A percentile compares a stretch with the other conserved stretches of the same genome.
Conservation (phyloP, 2,113 vertebrate species). For the Hyaena hyaena region DNA sequence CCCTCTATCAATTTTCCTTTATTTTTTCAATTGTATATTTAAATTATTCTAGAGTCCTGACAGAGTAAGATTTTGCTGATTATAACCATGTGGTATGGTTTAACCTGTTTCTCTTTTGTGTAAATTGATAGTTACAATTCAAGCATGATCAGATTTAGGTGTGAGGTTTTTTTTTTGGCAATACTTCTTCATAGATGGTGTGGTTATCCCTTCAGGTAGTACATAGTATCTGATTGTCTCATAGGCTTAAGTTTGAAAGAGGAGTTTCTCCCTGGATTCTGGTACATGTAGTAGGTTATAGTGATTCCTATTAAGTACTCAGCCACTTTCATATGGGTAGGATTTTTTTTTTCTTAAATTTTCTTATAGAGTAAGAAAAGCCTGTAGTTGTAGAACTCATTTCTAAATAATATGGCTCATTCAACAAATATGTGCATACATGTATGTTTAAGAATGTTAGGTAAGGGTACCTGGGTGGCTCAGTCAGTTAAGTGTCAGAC, state of each 20-base stretch:
- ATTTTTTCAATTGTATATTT: conserved; percentile 32
- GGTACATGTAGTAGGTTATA: not conserved
- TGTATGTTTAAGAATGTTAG: not conserved
- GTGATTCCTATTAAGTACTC: not conserved
- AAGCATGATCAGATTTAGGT: conserved; percentile 39
- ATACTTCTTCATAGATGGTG: not conserved
- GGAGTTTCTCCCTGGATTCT: conserved; percentile 10
- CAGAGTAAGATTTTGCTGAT: not conserved
- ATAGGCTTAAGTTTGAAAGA: conserved; percentile 1
- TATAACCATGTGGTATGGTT: not conserved
- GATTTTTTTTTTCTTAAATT: not conserved
- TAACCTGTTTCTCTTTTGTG: conserved; percentile 1
- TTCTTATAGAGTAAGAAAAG: not conserved
- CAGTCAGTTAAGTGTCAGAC: no score
- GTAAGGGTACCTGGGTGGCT: not conserved
- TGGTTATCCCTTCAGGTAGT: not conserved
- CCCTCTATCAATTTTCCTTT: not conserved
- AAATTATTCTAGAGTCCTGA: conserved; percentile 28
- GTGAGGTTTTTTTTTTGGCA: not conserved
- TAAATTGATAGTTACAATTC: conserved; percentile 15
- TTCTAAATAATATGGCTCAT: not conserved
- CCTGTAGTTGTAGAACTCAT: not conserved
- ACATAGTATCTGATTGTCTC: not conserved
- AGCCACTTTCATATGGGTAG: not conserved
- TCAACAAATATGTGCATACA: not conserved